Base-by-base conservation (phyloP, 2,797 vertebrate species). In the Trachurus trachurus region DNA sequence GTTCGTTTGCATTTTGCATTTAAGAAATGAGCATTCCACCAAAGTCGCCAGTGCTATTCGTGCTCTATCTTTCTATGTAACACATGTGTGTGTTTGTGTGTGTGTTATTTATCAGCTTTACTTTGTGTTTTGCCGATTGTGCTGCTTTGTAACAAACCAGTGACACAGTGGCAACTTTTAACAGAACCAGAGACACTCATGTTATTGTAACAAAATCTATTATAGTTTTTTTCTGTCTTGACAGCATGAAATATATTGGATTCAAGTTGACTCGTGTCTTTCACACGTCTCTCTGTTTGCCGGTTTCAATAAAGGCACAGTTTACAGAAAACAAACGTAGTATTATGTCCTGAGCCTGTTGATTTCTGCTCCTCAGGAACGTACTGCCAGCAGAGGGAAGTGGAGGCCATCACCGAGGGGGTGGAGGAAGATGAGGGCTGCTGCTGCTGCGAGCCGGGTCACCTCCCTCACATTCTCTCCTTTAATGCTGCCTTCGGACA, bases 401-500 rank as follows among this genome's bases (percentile, higher is more conserved):
- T 99, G 68, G 98, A 99, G 86, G 98, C 98, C 79, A 99, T 99
- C 90, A 99, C 98, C 0, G 98, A 99, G 88, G 98, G 98, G 0
- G 98, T 99, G n/a, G 98, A 99, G 87, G 98, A 99, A 87, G 98
- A 99, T 22, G 98, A 99, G 92, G 96, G 97, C 11, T 99, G 98
- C 92, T 99, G 98, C 92, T 99, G 98, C 91, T 99, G 98, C 66
- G 98, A 99, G 88, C 97, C 98, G 4, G 98, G 98, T 44, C 98
- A 99, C 81, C 93, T 99, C 52, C 98, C 98, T 83, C 97, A 99
- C 77, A 92, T 97, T 88, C 94, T 99, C 75, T 99, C 98, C 49
- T 99, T 99, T 62, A 99, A 99, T 12, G 95, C 98, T 17, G 97
- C 98, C 2, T 99, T 99, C 63, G 96, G 97, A 15, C 98, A 99